Percentiles rank a stretch among this genome's conserved stretches.
Conservation (phyloP, 1,140 invertebrate genomes). For the Muscidifurax raptorellus region DNA sequence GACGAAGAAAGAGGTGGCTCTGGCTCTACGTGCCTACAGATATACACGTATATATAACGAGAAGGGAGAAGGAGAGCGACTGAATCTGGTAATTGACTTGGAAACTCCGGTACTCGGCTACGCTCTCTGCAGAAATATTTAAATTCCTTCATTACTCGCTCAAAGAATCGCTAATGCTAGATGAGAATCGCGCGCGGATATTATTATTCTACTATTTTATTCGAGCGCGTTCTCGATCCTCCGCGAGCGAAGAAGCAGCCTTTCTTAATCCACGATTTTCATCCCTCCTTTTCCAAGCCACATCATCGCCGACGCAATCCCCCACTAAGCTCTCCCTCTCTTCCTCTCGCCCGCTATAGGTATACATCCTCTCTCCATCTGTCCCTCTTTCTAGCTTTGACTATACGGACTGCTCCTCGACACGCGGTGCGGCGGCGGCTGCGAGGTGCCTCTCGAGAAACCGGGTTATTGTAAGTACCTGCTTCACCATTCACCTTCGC, state of each 20-base stretch:
- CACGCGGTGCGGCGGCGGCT: slow-evolving; percentile 53
- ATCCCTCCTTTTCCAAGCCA: slow-evolving; percentile 19
- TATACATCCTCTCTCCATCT: slow-evolving; percentile 48
- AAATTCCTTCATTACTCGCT: slow-evolving; percentile 72
- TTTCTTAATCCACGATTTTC: slow-evolving; percentile 48
- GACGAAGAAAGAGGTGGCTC: slow-evolving; percentile 56
- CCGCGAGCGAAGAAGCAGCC: slow-evolving; percentile 37
- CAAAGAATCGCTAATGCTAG: slow-evolving; percentile 70
- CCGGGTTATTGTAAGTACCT: slow-evolving; percentile 70
- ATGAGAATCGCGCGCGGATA: slow-evolving; percentile 65
- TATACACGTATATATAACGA: neutral
- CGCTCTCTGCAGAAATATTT: slow-evolving; percentile 66
- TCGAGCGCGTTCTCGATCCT: slow-evolving; percentile 54
- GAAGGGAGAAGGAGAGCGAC: slow-evolving; percentile 56
- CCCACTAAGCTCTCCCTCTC: slow-evolving; percentile 24
- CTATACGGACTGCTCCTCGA: slow-evolving; percentile 56
- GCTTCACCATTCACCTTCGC: slow-evolving; percentile 68
- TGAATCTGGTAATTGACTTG: slow-evolving; percentile 72
- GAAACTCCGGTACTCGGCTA: slow-evolving; percentile 61
- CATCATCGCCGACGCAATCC: slow-evolving; percentile 12
- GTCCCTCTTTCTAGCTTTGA: slow-evolving; percentile 50
- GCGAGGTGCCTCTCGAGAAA: slow-evolving; percentile 60
- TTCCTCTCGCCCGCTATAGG: slow-evolving; percentile 19
- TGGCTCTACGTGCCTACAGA: neutral
- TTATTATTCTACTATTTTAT: slow-evolving; percentile 70